A percentile compares a stretch with the other conserved stretches of the same genome.
phyloP scores from a whole-genome alignment of 2,113 vertebrate genomes.

The Notarius lentiginosus region DNA sequence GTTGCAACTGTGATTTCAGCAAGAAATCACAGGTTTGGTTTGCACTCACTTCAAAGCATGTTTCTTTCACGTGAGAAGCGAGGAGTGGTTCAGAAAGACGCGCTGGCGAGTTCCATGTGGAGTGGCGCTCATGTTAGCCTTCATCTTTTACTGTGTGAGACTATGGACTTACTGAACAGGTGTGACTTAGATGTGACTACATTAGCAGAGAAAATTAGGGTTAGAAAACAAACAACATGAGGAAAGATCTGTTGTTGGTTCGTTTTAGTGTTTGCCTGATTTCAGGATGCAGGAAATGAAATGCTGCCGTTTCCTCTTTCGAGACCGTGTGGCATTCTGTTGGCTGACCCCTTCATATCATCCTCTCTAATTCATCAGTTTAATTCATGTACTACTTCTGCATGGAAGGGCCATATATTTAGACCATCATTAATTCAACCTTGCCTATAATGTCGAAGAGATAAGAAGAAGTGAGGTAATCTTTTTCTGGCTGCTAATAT shows the following conservation, averaged over 20 bases:
- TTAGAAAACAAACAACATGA: background rate
- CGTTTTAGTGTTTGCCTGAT: background rate
- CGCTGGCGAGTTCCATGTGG: background rate
- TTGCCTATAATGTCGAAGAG: constrained; percentile 77
- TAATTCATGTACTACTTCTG: constrained; percentile 60
- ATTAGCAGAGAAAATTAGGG: background rate
- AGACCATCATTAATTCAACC: constrained; percentile 76
- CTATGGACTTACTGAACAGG: background rate
- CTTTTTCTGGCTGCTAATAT: constrained; percentile 73
- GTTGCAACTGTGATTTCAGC: background rate
- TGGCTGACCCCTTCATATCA: background rate
- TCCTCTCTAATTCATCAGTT: constrained; percentile 18
- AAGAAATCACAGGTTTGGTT: background rate
- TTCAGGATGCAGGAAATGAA: background rate
- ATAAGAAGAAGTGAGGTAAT: constrained; percentile 74
- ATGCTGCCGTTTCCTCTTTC: background rate
- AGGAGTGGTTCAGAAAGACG: background rate
- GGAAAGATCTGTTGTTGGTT: background rate
- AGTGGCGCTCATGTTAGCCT: background rate
- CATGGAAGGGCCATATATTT: constrained; percentile 73
- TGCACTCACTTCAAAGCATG: background rate
- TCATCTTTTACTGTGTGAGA: background rate
- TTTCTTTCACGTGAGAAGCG: background rate
- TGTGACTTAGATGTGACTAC: background rate
- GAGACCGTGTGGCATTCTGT: background rate